Evolutionary conservation across 2,797 vertebrate genomes (phyloP), one percentile per base, ranked within the genome.

Genomic region (Diceros bicornis): DNA sequence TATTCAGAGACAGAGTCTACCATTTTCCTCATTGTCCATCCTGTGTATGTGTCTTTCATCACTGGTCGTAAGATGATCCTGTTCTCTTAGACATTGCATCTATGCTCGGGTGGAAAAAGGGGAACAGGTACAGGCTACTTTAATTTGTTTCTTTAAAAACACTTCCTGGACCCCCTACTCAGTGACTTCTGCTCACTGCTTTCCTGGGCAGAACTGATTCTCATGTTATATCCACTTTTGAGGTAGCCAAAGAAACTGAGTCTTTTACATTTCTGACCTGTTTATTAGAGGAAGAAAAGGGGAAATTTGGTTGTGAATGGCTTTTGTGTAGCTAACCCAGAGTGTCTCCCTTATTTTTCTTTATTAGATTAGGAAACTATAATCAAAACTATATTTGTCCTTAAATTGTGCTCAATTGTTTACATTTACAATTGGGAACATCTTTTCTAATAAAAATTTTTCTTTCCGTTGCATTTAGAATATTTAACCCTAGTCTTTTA

Each of bases 321-420:
- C 10, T 91, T 86, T 69, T 84, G 13, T 57, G 6, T 71, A 75
- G 32, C 32, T 69, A 91, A 74, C 1, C 9, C 21, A n/a, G 21
- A 57, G 7, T 74, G 1, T 55, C 13, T 75, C 91, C 20, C 16
- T 87, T 50, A 44, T 10, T 62, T 62, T 47, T 71, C 7, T 89
- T 66, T 37, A 64, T 86, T 69, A 72, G 3, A 47, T 68, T 77
- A 79, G 27, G 18, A 82, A 78, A 41, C 41, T 41, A 5, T 41
- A 41, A 50, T 91, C 50, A 72, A 59, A 89, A 57, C 23, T n/a
- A 7, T 21, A 44, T 68, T 83, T n/a, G 57, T 71, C 34, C 52
- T 84, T 75, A 95, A 72, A 79, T 69, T 81, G 83, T 57, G 13
- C 2, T 74, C 83, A 92, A 29, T 85, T 71, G 13, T 90, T 94